These are phyloP conservation scores for Apodemia zela DNA, from an alignment of 2,888 invertebrate species.

Conservation along the genomic window DNA sequence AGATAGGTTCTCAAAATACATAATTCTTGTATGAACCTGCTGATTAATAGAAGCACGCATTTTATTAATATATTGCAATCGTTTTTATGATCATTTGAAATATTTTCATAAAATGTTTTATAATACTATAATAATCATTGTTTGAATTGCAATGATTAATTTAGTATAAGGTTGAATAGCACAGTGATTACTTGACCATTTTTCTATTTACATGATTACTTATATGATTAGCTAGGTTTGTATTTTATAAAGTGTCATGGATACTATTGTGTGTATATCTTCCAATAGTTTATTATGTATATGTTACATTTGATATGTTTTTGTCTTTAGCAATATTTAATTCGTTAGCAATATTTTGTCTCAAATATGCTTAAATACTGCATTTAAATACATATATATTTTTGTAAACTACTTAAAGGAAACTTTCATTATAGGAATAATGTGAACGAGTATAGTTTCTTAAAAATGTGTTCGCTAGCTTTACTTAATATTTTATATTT, in stretches of 20 bases:
- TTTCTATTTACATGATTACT: slow-evolving; percentile 6
- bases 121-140: slow-evolving; percentile 11
- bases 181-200: not conserved
- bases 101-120: slow-evolving; percentile 21
- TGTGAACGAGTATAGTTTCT: slow-evolving; percentile 12
- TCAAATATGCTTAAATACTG: slow-evolving; percentile 8
- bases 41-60: slow-evolving; percentile 36
- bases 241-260: not conserved
- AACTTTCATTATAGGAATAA: not conserved
- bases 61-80: slow-evolving; percentile 11
- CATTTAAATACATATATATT: not conserved
- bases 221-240: slow-evolving; percentile 1
- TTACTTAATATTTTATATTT: slow-evolving; percentile 20
- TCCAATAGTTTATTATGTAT: slow-evolving; percentile 15
- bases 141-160: slow-evolving; percentile 16
- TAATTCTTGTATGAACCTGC: slow-evolving; percentile 39
- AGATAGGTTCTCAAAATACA: slow-evolving; percentile 37
- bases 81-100: slow-evolving; percentile 26
- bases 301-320: slow-evolving; percentile 14
- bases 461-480: slow-evolving; percentile 23
- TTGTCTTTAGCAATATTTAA: slow-evolving; percentile 17
- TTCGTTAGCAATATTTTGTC: slow-evolving; percentile 17
- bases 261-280: slow-evolving; percentile 13
- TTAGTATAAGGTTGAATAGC: not conserved
- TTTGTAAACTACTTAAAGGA: slow-evolving; percentile 3